Conservation (phyloP, 1,140 invertebrate species). For the Hypothenemus hampei region DNA sequence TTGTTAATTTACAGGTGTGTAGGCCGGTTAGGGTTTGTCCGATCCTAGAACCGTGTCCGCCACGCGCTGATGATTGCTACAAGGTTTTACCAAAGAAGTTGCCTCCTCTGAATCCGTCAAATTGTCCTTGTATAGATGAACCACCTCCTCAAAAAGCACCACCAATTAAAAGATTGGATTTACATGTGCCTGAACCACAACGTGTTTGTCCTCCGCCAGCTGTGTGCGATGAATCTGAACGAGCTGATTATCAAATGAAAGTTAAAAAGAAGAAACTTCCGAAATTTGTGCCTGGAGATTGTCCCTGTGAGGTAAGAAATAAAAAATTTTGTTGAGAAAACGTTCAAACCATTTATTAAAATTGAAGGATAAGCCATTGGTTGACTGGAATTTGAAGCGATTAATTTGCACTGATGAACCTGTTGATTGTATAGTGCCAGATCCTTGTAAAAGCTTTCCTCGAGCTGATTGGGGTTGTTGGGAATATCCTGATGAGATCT, state of each 20-base stretch:
- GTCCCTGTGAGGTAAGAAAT: conserved; percentile 25
- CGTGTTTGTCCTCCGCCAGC: conserved; percentile 8
- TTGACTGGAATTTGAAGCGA: conserved; percentile 20
- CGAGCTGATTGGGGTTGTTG: conserved; percentile 30
- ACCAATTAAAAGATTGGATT: conserved; percentile 14
- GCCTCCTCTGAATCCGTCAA: background rate
- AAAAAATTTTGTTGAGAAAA: too few relatives aligned
- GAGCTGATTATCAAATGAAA: conserved; percentile 19
- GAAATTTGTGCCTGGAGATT: conserved; percentile 13
- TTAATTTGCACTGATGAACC: conserved; percentile 24
- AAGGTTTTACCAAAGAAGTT: conserved; percentile 11
- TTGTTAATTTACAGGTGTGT: conserved; percentile 9
- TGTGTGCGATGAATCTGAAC: background rate
- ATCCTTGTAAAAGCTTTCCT: conserved; percentile 23
- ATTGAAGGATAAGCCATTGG: conserved; percentile 20
- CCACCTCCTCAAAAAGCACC: conserved; percentile 11
- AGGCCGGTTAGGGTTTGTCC: conserved; percentile 17
- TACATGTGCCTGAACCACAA: conserved; percentile 17
- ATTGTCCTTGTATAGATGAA: conserved; percentile 23
- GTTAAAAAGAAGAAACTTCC: conserved; percentile 19
- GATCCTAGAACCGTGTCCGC: conserved; percentile 9
- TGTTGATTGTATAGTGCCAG: conserved; percentile 15
- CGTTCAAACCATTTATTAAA: too few relatives aligned
- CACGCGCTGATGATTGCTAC: conserved; percentile 20
- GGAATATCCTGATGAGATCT: conserved; percentile 16